A percentile compares a stretch with the other conserved stretches of the same genome.
Evolutionary conservation across 2,797 vertebrate species (phyloP).

Genomic region (Meda fulgida): DNA sequence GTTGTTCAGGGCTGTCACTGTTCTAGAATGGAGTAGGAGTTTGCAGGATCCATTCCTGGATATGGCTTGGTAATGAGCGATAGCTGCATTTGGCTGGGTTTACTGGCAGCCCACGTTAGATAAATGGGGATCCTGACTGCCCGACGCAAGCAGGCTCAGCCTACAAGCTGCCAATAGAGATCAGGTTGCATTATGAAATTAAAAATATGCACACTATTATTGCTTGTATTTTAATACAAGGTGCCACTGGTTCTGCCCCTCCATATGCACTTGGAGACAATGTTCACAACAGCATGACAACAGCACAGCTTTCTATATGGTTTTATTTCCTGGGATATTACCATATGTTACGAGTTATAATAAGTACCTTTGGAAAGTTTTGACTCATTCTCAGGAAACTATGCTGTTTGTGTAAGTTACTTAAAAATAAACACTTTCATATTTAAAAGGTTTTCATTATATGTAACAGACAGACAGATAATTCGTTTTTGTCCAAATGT

Average conservation of each 20-base stretch:
- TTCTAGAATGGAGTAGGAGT: conserved; percentile 65
- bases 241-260: conserved; percentile 58
- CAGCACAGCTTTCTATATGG: conserved; percentile 15
- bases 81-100: conserved; percentile 76
- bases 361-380: not conserved
- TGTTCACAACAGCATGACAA: conserved; percentile 42
- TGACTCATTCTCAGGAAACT: not conserved
- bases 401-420: not conserved
- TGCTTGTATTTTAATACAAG: conserved; percentile 72
- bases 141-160: conserved; percentile 67
- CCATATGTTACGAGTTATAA: not conserved
- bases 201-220: conserved; percentile 75
- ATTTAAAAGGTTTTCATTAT: too few relatives aligned
- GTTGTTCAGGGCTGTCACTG: conserved; percentile 52
- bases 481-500: too few relatives aligned
- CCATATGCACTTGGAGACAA: conserved; percentile 65
- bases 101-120: conserved; percentile 74
- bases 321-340: not conserved
- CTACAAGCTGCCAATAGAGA: conserved; percentile 72
- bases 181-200: conserved; percentile 74
- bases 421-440: too few relatives aligned
- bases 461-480: too few relatives aligned
- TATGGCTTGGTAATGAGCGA: conserved; percentile 77
- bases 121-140: conserved; percentile 69
- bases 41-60: conserved; percentile 77